Evolutionary conservation across 2,113 vertebrate species (phyloP).

Genomic region (Otis tarda): DNA sequence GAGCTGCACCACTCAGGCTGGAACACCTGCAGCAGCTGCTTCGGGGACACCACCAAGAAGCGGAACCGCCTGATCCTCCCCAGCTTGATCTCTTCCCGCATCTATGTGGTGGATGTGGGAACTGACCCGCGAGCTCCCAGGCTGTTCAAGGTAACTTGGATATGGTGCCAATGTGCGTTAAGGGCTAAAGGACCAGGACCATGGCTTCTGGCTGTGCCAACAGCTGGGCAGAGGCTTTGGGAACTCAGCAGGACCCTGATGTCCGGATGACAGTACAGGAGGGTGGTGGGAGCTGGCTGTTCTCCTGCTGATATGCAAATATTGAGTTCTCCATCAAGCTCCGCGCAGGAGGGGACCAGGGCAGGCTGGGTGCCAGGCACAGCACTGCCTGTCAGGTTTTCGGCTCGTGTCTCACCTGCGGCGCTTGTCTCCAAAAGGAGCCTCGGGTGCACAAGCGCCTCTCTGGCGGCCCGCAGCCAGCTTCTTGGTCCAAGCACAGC

Average conservation of each 20-base stretch:
- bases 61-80: constrained; percentile 87
- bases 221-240: neutral
- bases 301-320: neutral
- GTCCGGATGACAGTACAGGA: neutral
- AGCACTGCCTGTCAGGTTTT: neutral
- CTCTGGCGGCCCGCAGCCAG: no score
- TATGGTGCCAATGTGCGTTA: accelerated
- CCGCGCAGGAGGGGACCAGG: neutral
- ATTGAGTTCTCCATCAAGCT: neutral
- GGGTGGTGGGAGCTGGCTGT: neutral
- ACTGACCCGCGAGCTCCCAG: constrained; percentile 73
- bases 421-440: no score
- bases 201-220: neutral
- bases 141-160: constrained; percentile 79
- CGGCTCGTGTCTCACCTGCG: neutral
- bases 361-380: neutral
- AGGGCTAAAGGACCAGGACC: neutral
- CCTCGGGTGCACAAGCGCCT: no score
- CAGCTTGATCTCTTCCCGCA: constrained; percentile 85
- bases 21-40: constrained; percentile 95
- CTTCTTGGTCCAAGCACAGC: no score
- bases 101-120: constrained; percentile 88
- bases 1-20: constrained; percentile 92
- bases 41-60: constrained; percentile 75
- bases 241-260: neutral